A percentile compares a stretch with the other conserved stretches of the same genome.
Conservation (phyloP, 2,797 vertebrate genomes). For the Fistularia tabacaria region DNA sequence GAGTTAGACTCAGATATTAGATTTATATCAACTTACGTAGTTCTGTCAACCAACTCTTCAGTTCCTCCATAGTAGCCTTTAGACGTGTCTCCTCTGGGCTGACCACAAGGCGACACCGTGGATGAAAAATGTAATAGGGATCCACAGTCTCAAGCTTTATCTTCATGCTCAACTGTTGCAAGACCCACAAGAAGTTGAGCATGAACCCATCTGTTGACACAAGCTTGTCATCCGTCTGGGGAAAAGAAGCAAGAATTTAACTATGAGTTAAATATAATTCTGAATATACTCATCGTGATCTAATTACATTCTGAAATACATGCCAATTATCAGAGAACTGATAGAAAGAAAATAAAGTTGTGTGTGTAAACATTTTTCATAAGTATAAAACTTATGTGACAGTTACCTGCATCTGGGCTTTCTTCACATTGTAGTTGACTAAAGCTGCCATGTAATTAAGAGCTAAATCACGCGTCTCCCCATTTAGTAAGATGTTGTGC, state of each 20-base stretch:
- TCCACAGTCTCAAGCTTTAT: constrained; percentile 98
- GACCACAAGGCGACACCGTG: constrained; percentile 87
- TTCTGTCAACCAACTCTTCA: constrained; percentile 85
- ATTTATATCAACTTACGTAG: constrained; percentile 80
- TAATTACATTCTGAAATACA: no score
- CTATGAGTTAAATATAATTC: no score
- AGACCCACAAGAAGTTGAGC: constrained; percentile 98
- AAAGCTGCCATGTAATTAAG: constrained; percentile 94
- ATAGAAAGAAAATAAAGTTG: no score
- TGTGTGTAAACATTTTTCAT: no score
- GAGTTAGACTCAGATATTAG: neutral
- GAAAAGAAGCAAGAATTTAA: constrained; percentile 4
- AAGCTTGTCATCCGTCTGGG: constrained; percentile 92
- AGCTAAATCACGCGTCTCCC: constrained; percentile 93
- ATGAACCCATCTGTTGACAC: constrained; percentile 98
- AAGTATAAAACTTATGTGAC: neutral
- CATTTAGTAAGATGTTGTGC: constrained; percentile 92
- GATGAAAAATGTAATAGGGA: constrained; percentile 94
- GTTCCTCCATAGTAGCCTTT: constrained; percentile 95
- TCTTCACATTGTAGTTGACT: constrained; percentile 97
- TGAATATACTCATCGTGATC: no score
- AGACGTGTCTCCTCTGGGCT: constrained; percentile 90
- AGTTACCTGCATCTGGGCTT: constrained; percentile 96
- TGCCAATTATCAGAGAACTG: no score
- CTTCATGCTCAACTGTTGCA: constrained; percentile 97